Evolutionary conservation across 2,888 invertebrate species (phyloP).

Genomic region (Dascillus cervinus): DNA sequence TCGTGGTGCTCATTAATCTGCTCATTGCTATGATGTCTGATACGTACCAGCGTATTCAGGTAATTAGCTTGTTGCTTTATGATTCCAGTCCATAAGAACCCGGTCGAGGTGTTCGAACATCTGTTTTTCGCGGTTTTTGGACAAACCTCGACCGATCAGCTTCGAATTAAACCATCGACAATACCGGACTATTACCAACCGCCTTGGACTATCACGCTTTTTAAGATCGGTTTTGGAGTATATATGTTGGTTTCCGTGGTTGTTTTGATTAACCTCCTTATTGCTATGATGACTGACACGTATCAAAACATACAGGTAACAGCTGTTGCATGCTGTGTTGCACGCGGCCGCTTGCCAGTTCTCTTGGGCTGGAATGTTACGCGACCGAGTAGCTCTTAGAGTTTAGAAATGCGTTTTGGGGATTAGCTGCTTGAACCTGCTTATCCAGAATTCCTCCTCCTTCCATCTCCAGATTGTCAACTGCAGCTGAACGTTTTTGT

Average conservation of each 20-base stretch:
- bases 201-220: conserved; percentile 76
- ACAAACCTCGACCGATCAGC: conserved; percentile 76
- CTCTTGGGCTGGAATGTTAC: conserved; percentile 39
- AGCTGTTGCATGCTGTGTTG: conserved; percentile 16
- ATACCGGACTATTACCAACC: conserved; percentile 54
- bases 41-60: conserved; percentile 98
- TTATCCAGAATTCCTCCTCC: too few species aligned
- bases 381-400: conserved; percentile 9
- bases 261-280: conserved; percentile 97
- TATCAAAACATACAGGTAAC: conserved; percentile 96
- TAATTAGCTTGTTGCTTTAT: conserved; percentile 55
- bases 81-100: conserved; percentile 84
- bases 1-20: conserved; percentile 96
- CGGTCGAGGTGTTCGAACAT: conserved; percentile 90
- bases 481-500: too few species aligned
- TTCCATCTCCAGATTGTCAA: too few species aligned
- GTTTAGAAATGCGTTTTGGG: too few species aligned
- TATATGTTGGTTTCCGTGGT: conserved; percentile 99
- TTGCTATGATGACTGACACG: conserved; percentile 99
- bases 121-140: conserved; percentile 99
- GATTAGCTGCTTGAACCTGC: too few species aligned
- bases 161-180: conserved; percentile 56
- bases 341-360: conserved; percentile 34
- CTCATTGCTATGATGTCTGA: conserved; percentile 99
- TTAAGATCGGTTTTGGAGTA: conserved; percentile 82